phyloP scores from a whole-genome alignment of 2,113 vertebrate species.

The Uria aalge region DNA sequence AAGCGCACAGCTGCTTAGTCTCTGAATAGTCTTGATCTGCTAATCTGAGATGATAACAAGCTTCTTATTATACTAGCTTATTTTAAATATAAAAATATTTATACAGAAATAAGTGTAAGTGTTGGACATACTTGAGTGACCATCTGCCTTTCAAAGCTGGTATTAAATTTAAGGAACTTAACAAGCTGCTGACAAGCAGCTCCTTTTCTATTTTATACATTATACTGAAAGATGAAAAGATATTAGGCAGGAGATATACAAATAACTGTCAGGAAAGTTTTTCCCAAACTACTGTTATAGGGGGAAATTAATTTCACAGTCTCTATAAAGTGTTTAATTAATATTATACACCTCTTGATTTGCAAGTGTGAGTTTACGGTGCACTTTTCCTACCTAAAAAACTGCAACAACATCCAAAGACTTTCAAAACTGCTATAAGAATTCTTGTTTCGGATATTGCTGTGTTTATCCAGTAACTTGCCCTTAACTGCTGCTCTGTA shows the following conservation, averaged over 20 bases:
- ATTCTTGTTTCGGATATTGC: background rate
- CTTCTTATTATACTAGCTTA: background rate
- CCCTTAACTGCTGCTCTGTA: background rate
- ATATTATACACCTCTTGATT: background rate
- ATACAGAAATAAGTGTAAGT: background rate
- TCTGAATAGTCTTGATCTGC: background rate
- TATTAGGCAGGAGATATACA: background rate
- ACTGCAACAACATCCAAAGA: constrained; percentile 4
- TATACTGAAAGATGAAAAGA: background rate
- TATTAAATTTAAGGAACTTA: background rate
- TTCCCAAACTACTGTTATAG: background rate
- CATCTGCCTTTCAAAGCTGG: background rate
- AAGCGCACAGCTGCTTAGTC: background rate
- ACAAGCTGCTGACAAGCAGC: background rate
- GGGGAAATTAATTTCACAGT: background rate
- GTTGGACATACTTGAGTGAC: background rate
- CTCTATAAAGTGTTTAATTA: background rate
- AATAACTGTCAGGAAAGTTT: constrained; percentile 15
- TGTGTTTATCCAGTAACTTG: background rate
- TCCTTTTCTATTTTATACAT: background rate
- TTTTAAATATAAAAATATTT: background rate
- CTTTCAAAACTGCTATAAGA: background rate
- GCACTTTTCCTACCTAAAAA: background rate
- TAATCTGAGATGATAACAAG: background rate
- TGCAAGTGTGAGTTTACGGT: constrained; percentile 16